Conservation (phyloP, 2,888 invertebrate genomes). For the Drosophila recens region DNA sequence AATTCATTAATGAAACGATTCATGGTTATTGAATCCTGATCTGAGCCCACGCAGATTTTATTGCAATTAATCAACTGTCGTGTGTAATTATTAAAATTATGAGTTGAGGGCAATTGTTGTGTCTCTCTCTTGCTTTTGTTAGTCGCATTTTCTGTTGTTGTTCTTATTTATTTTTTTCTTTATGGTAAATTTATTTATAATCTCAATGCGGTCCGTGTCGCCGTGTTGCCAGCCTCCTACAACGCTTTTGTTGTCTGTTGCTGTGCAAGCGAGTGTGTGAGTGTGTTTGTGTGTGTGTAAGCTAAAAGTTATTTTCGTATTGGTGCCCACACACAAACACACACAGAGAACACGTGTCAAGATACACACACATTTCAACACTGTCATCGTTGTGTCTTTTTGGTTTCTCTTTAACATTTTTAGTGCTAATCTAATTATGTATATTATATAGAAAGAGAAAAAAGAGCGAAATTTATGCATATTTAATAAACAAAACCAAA, state of each 20-base stretch:
- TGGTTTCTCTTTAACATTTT: conserved; percentile 29
- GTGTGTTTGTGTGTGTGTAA: conserved; percentile 32
- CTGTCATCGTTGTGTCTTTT: conserved; percentile 27
- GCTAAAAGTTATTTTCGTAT: conserved; percentile 71
- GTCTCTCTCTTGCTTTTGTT: background rate
- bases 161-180: conserved; percentile 16
- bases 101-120: conserved; percentile 18
- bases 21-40: conserved; percentile 19
- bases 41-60: conserved; percentile 14
- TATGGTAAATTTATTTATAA: conserved; percentile 69
- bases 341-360: conserved; percentile 33
- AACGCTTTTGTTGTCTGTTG: conserved; percentile 40
- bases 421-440: conserved; percentile 53
- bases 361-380: conserved; percentile 28
- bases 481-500: conserved; percentile 40
- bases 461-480: conserved; percentile 6
- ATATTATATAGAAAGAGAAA: conserved; percentile 14
- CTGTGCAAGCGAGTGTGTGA: conserved; percentile 24
- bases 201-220: conserved; percentile 47
- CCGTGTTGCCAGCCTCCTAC: conserved; percentile 57
- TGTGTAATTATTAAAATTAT: conserved; percentile 17
- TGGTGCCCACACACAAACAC: conserved; percentile 29
- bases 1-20: conserved; percentile 3
- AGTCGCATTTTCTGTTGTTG: conserved; percentile 5
- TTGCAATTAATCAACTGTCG: conserved; percentile 21